These are phyloP conservation scores for Callipepla californica DNA, from an alignment of 2,113 vertebrate genomes.

Conservation along the genomic window DNA sequence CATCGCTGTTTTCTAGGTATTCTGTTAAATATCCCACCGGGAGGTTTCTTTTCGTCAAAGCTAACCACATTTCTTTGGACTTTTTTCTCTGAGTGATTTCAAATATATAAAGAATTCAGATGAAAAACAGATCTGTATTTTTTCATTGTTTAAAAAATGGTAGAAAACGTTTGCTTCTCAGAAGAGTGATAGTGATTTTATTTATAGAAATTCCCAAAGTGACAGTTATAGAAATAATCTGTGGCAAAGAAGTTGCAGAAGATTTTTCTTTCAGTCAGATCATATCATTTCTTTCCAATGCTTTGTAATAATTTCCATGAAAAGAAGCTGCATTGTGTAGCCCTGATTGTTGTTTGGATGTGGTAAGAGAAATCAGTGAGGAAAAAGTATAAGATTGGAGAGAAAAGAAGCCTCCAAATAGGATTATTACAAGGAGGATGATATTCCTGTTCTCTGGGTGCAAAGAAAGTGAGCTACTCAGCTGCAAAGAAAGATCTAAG, in stretches of 20 bases:
- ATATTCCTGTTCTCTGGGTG: neutral
- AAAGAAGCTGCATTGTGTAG: slow-evolving; percentile 13
- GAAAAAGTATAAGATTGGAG: neutral
- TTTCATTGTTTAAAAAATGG: slow-evolving; percentile 55
- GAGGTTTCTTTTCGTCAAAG: slow-evolving; percentile 59
- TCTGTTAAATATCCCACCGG: slow-evolving; percentile 60
- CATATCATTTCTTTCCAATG: slow-evolving; percentile 16
- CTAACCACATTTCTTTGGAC: slow-evolving; percentile 69
- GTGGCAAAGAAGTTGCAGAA: slow-evolving; percentile 46
- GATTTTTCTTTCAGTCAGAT: neutral
- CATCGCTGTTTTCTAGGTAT: slow-evolving; percentile 66
- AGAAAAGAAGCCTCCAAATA: neutral
- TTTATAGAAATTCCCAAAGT: slow-evolving; percentile 69
- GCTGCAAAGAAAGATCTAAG: neutral
- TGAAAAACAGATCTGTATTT: slow-evolving; percentile 71
- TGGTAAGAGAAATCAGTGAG: neutral
- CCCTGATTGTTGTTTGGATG: neutral
- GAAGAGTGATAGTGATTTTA: slow-evolving; percentile 61
- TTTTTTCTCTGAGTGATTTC: slow-evolving; percentile 57
- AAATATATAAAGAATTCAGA: slow-evolving; percentile 72
- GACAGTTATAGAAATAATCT: slow-evolving; percentile 54
- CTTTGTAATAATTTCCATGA: slow-evolving; percentile 8
- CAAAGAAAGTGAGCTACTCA: neutral
- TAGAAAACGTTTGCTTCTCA: slow-evolving; percentile 58
- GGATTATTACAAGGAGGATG: neutral